Conservation (phyloP, 1,140 invertebrate genomes). For the Plectrocnemia conspersa region DNA sequence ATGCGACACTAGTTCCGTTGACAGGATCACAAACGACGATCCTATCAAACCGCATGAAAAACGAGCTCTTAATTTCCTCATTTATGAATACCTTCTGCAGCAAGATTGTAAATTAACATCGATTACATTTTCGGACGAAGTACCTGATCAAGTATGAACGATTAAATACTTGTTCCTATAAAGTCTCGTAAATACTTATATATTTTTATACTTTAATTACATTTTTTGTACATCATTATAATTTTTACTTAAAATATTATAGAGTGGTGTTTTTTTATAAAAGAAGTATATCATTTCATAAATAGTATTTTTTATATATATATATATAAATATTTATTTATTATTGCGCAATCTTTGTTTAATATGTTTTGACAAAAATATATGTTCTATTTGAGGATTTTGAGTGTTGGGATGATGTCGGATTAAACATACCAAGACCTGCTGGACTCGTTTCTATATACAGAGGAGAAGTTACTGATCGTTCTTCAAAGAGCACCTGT, state of each 20-base stretch:
- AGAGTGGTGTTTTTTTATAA: neutral
- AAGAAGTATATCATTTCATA: neutral
- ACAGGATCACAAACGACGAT: constrained; percentile 43
- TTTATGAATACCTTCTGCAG: constrained; percentile 81
- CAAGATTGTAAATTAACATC: constrained; percentile 84
- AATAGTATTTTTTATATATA: neutral
- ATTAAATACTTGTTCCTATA: neutral
- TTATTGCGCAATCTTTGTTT: too few relatives aligned
- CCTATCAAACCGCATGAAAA: constrained; percentile 79
- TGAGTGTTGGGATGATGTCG: constrained; percentile 92
- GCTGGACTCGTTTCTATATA: constrained; percentile 73
- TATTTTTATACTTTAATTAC: constrained; percentile 10
- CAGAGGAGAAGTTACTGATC: constrained; percentile 55
- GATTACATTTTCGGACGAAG: constrained; percentile 90
- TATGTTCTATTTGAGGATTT: constrained; percentile 62
- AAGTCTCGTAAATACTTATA: constrained; percentile 5
- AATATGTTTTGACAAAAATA: too few relatives aligned
- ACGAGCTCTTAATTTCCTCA: constrained; percentile 79
- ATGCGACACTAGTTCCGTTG: constrained; percentile 22
- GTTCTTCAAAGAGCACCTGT: constrained; percentile 10
- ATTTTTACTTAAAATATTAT: too few relatives aligned
- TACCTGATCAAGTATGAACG: constrained; percentile 73
- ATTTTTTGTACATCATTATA: constrained; percentile 27
- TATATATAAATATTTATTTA: too few relatives aligned
- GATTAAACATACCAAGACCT: constrained; percentile 79